Conservation (phyloP, 1,140 invertebrate species). For the Marisa cornuarietis region DNA sequence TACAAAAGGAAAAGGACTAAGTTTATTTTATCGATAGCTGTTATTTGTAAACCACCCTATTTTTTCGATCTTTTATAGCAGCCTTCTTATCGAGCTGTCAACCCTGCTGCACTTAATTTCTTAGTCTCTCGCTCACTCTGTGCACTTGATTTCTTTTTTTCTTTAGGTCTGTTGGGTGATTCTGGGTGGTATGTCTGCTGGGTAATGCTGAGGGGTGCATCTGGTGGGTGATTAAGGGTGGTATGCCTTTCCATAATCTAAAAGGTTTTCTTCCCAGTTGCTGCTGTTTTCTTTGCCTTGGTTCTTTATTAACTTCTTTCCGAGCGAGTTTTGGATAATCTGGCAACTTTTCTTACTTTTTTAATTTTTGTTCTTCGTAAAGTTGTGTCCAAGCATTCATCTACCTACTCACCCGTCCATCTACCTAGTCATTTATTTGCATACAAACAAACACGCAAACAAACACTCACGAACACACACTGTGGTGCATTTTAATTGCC, state of each 20-base stretch:
- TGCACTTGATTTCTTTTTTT: background rate
- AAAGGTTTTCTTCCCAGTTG: too few relatives aligned
- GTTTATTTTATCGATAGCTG: too few relatives aligned
- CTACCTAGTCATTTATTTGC: background rate
- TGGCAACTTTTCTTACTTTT: background rate
- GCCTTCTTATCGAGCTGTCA: background rate
- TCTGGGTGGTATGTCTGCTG: too few relatives aligned
- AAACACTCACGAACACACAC: background rate
- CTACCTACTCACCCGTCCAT: slow-evolving; percentile 4
- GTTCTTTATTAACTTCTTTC: background rate
- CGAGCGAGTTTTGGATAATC: background rate
- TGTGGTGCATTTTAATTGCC: too few relatives aligned
- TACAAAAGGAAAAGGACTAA: too few relatives aligned
- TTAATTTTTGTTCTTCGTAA: too few relatives aligned
- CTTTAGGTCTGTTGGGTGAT: background rate
- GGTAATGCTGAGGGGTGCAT: too few relatives aligned
- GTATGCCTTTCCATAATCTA: too few relatives aligned
- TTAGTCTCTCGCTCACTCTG: background rate
- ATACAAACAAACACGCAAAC: background rate
- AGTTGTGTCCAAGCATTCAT: background rate
- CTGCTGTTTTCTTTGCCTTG: too few relatives aligned
- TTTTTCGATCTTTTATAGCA: too few relatives aligned
- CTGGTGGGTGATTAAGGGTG: too few relatives aligned
- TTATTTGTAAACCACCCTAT: too few relatives aligned
- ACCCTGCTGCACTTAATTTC: background rate